Evolutionary conservation across 2,113 vertebrate genomes (phyloP), one percentile per base, ranked within the genome.

Genomic region (Sebastes schlegelii): DNA sequence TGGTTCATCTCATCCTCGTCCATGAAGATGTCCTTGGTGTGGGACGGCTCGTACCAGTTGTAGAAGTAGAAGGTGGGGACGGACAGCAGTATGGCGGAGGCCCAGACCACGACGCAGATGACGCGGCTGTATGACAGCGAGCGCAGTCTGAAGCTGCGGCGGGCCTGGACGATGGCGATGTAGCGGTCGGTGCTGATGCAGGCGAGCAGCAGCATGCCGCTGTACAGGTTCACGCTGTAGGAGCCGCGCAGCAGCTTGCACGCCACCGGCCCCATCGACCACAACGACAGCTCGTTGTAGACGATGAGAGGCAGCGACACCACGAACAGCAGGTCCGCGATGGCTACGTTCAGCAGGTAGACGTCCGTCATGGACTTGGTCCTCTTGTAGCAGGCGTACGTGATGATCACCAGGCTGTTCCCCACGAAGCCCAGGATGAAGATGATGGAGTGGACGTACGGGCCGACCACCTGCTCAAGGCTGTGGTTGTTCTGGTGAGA

Each of bases 181-280:
- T 98, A 99, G 48, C 98, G 95, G 90, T 99, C 98, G 54, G 95
- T 60, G 4, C 97, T 97, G 89, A 99, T 93, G 42, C 97, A 98
- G 62, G 96, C 95, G 73, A 99, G 86, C 71, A 99, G 95, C 77
- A 99, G 89, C 95, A 97, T 96, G 60, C 97, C 97, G 2, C 97
- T 97, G 94, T 96, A 96, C 70, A 99, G 96, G 94, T 99, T 99
- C 77, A 98, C 76, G 0, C 96, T 96, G 43, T 98, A 98, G 64
- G 96, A 86, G 17, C 97, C 96, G 2, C 93, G 94, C 49, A 95
- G 78, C 54, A 99, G 84, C 88, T 98, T 98, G 91, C 98, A 99
- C n/a, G 92, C 14, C 34, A 87, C 86, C 2, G 79, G 49, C 8
- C 95, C 94, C 19, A 98, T 97, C 6, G 94, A 26, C 98, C 98